Evolutionary conservation across 2,888 invertebrate species (phyloP).

Genomic region (Cerastis rubricosa): DNA sequence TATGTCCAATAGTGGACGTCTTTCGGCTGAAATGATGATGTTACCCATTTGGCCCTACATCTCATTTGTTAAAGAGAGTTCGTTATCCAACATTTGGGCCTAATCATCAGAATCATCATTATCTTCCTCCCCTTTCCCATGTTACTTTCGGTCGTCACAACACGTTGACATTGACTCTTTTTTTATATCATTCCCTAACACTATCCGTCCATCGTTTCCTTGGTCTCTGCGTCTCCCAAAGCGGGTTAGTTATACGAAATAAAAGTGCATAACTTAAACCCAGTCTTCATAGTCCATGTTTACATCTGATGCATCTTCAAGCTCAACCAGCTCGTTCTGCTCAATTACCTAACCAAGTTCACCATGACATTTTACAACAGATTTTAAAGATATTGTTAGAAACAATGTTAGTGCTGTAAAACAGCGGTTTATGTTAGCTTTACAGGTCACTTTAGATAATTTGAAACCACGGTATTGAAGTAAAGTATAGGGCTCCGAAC

Average conservation of each 20-base stretch:
- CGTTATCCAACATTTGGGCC: background rate
- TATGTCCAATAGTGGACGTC: no score
- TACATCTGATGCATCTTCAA: background rate
- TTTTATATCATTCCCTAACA: no score
- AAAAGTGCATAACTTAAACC: background rate
- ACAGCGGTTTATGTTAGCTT: conserved; percentile 44
- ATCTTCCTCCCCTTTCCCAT: no score
- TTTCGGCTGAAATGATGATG: no score
- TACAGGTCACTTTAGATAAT: conserved; percentile 51
- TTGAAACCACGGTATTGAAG: conserved; percentile 18
- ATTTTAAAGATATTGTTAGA: conserved; percentile 46
- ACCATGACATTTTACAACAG: conserved; percentile 45
- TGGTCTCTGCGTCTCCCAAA: no score
- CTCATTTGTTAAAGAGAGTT: background rate
- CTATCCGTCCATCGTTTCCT: no score
- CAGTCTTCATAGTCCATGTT: background rate
- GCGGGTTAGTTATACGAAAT: background rate
- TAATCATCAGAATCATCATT: no score
- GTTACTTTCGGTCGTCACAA: no score
- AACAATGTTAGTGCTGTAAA: conserved; percentile 49
- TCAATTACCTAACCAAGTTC: conserved; percentile 35
- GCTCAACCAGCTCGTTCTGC: conserved; percentile 2
- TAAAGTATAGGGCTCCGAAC: conserved; percentile 11
- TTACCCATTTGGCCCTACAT: background rate
- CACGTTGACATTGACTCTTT: no score